Base-by-base conservation (phyloP, 2,113 vertebrate species). In the Myiopsitta monachus region DNA sequence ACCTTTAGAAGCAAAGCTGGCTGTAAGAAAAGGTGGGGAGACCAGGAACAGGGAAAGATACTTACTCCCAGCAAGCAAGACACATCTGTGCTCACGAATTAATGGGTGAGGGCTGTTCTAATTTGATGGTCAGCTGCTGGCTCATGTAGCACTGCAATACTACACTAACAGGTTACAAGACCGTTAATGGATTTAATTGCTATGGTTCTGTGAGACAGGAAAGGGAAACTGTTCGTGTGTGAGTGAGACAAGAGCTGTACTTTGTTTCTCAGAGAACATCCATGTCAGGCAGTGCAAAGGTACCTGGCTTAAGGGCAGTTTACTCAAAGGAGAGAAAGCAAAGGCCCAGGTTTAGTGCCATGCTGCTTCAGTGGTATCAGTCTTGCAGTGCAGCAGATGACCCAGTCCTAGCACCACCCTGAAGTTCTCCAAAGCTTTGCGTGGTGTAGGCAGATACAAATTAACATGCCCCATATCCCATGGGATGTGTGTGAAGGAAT, bases 271-370 rank as follows among this genome's bases (percentile, higher is more conserved):
- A 7, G 33, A 57, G 49, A 69, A 4, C 27, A 8, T 62, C 39
- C 64, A 63, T 0, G 0, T 63, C 28, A 30, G 51, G 43, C 52
- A 63, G 13, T 12, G n/a, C 52, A 33, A 41, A 51, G 39, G 30
- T 55, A 9, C 28, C 39, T 83, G 52, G 10, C 41, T 78, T 67
- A 72, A 73, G 78, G 63, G n/a, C 63, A 63, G 43, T 70, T 30
- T 21, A 14, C 76, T 64, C 31, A 3, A 10, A 39, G 52, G 33
- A 69, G 64, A 14, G 13, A 30, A 39, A 39, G 23, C 55, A 44
- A 61, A 91, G 69, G 27, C 38, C 30, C 27, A 26, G 36, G 44
- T 61, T 88, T 44, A 18, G 47, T 51, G 33, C 67, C 26, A 11
- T n/a, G 51, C 63, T 77, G 49, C 51, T 88, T 47, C 43, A 52